phyloP scores from a whole-genome alignment of 1,140 invertebrate genomes.

The Macrocentrus cingulum region DNA sequence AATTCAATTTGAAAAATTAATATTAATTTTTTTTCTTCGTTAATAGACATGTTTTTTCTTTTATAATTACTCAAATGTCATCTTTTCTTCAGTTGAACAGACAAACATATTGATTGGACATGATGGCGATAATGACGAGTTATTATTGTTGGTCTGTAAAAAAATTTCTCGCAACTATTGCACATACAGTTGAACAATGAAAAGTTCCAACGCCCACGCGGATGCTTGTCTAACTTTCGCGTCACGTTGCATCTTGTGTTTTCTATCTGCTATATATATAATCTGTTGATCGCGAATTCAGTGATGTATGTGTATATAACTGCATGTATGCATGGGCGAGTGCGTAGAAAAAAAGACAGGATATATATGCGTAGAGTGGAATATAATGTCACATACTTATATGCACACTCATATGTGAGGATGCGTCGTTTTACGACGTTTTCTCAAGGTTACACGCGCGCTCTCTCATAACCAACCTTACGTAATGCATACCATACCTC shows the following conservation, averaged over 20 bases:
- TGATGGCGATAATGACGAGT: background rate
- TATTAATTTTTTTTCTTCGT: no score
- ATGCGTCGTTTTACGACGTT: constrained; percentile 11
- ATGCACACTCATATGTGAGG: constrained; percentile 1
- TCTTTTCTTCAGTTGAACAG: no score
- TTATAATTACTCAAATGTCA: no score
- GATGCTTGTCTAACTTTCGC: constrained; percentile 11
- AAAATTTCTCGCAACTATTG: background rate
- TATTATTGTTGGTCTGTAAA: background rate
- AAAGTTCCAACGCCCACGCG: background rate
- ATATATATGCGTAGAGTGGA: background rate
- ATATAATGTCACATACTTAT: no score
- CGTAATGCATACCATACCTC: background rate
- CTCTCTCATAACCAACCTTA: background rate
- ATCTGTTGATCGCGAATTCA: constrained; percentile 3
- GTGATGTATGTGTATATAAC: background rate
- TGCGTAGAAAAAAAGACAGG: background rate
- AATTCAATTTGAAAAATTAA: no score
- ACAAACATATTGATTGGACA: no score
- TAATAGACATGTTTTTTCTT: no score
- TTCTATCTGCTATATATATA: no score
- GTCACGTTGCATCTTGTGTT: background rate
- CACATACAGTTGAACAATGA: constrained; percentile 1
- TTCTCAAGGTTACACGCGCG: constrained; percentile 6
- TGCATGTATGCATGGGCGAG: no score